Evolutionary conservation across 2,888 invertebrate species (phyloP), one percentile per base, ranked within the genome.

Genomic region (Mylabris sibirica): DNA sequence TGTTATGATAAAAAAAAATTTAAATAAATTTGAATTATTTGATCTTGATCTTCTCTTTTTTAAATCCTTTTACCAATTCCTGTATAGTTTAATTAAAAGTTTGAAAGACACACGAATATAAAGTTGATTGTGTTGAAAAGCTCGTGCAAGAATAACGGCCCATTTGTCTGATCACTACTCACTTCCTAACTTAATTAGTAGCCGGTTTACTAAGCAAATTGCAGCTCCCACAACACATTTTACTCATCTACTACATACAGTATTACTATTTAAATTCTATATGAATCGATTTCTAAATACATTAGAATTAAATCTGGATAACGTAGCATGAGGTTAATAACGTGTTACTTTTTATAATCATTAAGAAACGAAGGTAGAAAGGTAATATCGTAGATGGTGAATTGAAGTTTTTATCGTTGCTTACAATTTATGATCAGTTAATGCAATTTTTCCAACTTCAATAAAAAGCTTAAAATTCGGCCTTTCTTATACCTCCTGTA

Each of bases 1-100:
- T 67, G 69, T 73, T 70, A 64, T 63, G 70, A 71, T 30, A 66
- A 71, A 72, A 74, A 72, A 66, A 68, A 66, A n/a, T n/a, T n/a
- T 66, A 64, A 64, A 68, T 60, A 72, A 71, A 71, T 69, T 65
- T 60, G 60, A 68, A 60, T 24, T 61, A 64, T 57, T 67, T 38
- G 41, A 63, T 34, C n/a, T n/a, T n/a, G n/a, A n/a, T 60, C 24
- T 69, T 22, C 49, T 60, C 64, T 64, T 64, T 22, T 49, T 17
- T 1, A n/a, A n/a, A 44, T 17, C 0, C n/a, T n/a, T 8, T 8
- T 4, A 44, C 8, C 44, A 44, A 5, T 44, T 0, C n/a, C 4
- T 44, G 12, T 6, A n/a, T 17, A 44, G 6, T 17, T n/a, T 44
- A 11, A 64, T 69, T n/a, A n/a, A n/a, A n/a, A n/a, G n/a, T n/a